Percentiles rank a stretch among this genome's conserved stretches.
phyloP scores from a whole-genome alignment of 2,797 vertebrate genomes.

The Sebastes flavidus region DNA sequence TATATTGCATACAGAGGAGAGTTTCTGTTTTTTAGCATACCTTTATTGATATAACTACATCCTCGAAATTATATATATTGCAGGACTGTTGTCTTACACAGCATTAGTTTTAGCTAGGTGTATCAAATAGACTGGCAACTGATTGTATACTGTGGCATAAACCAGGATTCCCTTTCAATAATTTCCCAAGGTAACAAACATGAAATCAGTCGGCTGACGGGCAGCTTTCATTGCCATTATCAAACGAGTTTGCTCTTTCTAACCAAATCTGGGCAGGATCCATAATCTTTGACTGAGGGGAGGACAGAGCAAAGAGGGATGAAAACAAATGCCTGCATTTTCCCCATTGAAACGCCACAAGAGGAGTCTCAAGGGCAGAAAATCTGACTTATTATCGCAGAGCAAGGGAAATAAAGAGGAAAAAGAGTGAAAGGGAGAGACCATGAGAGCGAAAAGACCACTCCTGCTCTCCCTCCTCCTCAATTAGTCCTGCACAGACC shows the following conservation, averaged over 20 bases:
- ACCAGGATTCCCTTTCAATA: background rate
- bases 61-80: background rate
- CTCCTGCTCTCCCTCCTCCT: conserved; percentile 67
- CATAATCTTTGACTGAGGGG: conserved; percentile 17
- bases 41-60: background rate
- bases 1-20: background rate
- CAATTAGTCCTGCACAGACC: conserved; percentile 69
- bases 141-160: background rate
- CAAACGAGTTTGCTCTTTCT: background rate
- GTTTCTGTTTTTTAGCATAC: background rate
- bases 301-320: background rate
- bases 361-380: conserved; percentile 78
- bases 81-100: background rate
- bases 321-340: conserved; percentile 49
- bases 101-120: background rate
- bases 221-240: background rate
- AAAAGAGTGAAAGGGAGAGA: conserved; percentile 52
- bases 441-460: conserved; percentile 65
- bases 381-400: conserved; percentile 77
- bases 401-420: conserved; percentile 59
- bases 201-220: background rate
- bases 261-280: conserved; percentile 8
- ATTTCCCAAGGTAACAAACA: background rate
- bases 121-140: background rate
- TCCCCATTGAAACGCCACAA: conserved; percentile 54